Evolutionary conservation across 2,113 vertebrate species (phyloP).

Genomic region (Melanotaenia duboulayi): DNA sequence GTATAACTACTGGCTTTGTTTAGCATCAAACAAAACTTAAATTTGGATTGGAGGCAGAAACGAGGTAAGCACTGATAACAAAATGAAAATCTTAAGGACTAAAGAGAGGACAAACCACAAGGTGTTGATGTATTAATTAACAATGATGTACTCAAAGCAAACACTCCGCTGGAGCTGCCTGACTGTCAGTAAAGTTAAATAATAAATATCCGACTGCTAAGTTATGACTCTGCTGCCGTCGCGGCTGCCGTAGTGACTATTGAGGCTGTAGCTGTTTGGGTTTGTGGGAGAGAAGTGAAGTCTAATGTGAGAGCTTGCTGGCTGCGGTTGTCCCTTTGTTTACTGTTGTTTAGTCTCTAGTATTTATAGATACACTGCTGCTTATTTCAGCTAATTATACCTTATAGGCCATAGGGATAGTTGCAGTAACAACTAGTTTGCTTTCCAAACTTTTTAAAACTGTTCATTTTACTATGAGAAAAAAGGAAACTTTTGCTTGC

Average conservation of each 20-base stretch:
- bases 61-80: neutral
- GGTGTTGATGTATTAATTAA: conserved; percentile 7
- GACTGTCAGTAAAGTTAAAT: conserved; percentile 28
- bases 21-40: neutral
- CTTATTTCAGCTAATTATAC: conserved; percentile 65
- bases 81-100: neutral
- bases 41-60: neutral
- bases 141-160: conserved; percentile 9
- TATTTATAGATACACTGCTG: conserved; percentile 71
- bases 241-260: conserved; percentile 33
- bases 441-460: conserved; percentile 38
- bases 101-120: conserved; percentile 1
- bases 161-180: neutral
- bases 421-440: conserved; percentile 65
- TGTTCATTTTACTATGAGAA: conserved; percentile 28
- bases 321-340: conserved; percentile 69
- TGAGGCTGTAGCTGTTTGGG: conserved; percentile 47
- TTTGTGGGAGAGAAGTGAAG: conserved; percentile 52
- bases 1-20: neutral
- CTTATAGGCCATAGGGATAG: conserved; percentile 50
- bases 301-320: conserved; percentile 55
- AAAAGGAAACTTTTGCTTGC: conserved; percentile 19
- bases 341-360: conserved; percentile 71
- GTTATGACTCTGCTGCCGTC: conserved; percentile 23
- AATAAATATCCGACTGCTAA: conserved; percentile 27